These are phyloP conservation scores for Pseudachorutes palmiensis DNA, from an alignment of 1,140 invertebrate species.

Conservation along the genomic window DNA sequence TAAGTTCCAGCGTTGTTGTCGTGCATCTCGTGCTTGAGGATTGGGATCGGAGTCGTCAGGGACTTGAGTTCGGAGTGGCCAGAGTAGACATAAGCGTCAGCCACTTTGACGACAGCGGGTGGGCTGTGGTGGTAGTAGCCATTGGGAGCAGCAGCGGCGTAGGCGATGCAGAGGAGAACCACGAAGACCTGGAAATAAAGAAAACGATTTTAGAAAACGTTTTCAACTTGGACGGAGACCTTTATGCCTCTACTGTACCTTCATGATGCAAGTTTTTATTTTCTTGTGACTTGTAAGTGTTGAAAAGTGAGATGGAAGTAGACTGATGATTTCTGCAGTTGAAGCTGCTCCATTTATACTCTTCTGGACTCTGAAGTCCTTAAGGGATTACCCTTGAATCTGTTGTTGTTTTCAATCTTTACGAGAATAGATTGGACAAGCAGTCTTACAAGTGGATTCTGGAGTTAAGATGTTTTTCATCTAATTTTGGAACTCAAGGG, in stretches of 20 bases:
- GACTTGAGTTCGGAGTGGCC: background rate
- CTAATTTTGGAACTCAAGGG: too few species aligned
- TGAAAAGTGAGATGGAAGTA: too few species aligned
- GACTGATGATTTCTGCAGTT: background rate
- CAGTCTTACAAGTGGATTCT: too few species aligned
- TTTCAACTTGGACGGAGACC: conserved; percentile 13
- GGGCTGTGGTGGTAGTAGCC: too few species aligned
- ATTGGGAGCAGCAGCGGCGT: too few species aligned
- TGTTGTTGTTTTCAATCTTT: too few species aligned
- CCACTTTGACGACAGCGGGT: background rate
- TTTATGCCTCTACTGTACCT: background rate
- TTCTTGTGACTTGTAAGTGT: background rate
- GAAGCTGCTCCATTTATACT: background rate
- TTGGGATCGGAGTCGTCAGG: conserved; percentile 3
- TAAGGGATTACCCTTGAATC: too few species aligned
- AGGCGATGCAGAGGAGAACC: conserved; percentile 2
- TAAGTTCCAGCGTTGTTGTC: conserved; percentile 39
- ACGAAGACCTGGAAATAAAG: conserved; percentile 3
- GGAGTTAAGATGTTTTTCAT: too few species aligned
- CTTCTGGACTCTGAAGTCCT: too few species aligned
- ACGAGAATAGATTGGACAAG: too few species aligned
- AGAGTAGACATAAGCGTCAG: background rate
- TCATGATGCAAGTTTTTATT: too few species aligned
- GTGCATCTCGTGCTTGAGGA: conserved; percentile 9
- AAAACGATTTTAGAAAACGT: conserved; percentile 10